A percentile compares a stretch with the other conserved stretches of the same genome.
These are phyloP conservation scores for Phrynosoma blainvillii DNA, from an alignment of 2,113 vertebrate genomes.

Conservation along the genomic window DNA sequence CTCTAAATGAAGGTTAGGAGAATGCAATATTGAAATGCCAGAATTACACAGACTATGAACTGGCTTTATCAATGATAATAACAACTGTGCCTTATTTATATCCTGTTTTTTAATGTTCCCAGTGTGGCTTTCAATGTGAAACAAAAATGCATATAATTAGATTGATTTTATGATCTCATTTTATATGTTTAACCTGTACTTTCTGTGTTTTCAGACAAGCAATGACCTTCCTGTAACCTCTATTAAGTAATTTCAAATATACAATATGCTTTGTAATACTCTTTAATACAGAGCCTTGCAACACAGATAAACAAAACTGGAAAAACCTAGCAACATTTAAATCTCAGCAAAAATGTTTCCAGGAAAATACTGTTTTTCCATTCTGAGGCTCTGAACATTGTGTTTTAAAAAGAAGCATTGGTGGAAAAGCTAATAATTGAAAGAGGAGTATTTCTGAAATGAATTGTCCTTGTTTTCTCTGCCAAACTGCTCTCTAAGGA, in stretches of 20 bases:
- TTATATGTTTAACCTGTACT: background rate
- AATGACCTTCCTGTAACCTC: background rate
- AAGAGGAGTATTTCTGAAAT: constrained; percentile 12
- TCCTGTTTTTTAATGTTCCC: too few relatives aligned
- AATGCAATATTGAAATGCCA: too few relatives aligned
- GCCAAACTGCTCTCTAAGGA: background rate
- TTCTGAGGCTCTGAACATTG: background rate
- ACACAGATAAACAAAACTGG: constrained; percentile 46
- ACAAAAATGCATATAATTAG: background rate
- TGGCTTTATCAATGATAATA: too few relatives aligned
- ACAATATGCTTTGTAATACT: constrained; percentile 30
- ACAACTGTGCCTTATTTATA: too few relatives aligned
- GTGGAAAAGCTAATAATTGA: constrained; percentile 3
- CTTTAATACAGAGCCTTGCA: constrained; percentile 25
- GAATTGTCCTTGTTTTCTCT: background rate
- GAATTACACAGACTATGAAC: too few relatives aligned
- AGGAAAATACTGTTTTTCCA: constrained; percentile 1
- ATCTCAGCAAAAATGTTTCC: constrained; percentile 17
- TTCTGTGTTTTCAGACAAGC: background rate
- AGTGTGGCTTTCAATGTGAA: background rate
- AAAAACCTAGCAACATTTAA: constrained; percentile 43
- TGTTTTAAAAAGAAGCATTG: background rate
- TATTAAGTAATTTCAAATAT: constrained; percentile 14
- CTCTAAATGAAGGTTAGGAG: too few relatives aligned
- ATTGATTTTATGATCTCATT: background rate